phyloP scores from a whole-genome alignment of 2,888 invertebrate genomes.

The Lasioglossum pauxillum region DNA sequence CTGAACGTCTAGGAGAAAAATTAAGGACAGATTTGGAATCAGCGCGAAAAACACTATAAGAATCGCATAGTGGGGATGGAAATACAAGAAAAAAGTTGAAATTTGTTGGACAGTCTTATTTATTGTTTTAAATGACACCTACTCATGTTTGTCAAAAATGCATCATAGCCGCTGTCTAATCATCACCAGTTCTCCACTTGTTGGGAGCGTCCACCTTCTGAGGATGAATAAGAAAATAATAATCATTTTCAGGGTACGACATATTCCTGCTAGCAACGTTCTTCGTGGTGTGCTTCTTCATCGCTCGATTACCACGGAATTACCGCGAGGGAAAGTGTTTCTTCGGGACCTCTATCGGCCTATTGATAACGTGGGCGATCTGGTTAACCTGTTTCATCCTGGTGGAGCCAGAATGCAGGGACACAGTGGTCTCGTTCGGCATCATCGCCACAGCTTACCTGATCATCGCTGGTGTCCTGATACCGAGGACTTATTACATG shows the following conservation, averaged over 20 bases:
- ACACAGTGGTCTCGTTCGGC: conserved; percentile 87
- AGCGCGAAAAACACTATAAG: no score
- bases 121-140: no score
- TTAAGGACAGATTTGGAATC: no score
- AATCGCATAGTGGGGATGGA: no score
- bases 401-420: conserved; percentile 85
- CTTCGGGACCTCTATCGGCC: conserved; percentile 86
- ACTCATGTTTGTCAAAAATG: no score
- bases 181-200: not conserved
- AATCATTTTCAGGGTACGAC: conserved; percentile 86
- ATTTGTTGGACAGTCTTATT: no score
- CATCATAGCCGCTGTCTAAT: no score
- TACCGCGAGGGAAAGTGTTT: conserved; percentile 88
- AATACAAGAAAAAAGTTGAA: no score
- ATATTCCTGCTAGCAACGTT: conserved; percentile 87
- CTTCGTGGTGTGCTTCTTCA: conserved; percentile 87
- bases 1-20: no score
- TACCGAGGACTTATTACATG: conserved; percentile 90
- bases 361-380: conserved; percentile 83
- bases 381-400: conserved; percentile 88
- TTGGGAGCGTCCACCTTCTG: not conserved
- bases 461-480: conserved; percentile 88
- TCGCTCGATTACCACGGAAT: conserved; percentile 88
- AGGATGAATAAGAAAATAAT: not conserved
- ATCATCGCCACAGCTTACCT: conserved; percentile 88